Percentiles rank a stretch among this genome's conserved stretches.
phyloP scores from a whole-genome alignment of 92 coral and sea anemone species.

The Phymanthus crucifer region DNA sequence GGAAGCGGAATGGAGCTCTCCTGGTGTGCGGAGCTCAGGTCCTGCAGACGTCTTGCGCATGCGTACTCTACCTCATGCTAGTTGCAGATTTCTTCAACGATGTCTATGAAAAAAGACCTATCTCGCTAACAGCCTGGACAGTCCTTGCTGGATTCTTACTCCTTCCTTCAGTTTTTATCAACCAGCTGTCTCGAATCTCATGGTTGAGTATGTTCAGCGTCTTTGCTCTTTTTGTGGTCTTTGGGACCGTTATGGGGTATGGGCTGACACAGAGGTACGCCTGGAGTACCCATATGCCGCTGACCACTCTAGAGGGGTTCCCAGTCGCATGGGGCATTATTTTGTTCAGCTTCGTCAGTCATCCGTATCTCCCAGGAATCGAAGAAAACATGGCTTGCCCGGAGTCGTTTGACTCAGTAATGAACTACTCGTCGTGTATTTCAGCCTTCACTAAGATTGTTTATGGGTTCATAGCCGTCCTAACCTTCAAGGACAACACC shows the following conservation, averaged over 20 bases:
- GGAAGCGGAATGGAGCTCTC: slow-evolving; percentile 78
- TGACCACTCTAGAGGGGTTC: slow-evolving; percentile 83
- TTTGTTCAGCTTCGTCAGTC: slow-evolving; percentile 93
- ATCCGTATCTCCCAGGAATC: slow-evolving; percentile 88
- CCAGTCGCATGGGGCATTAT: slow-evolving; percentile 98
- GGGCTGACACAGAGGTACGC: slow-evolving; percentile 80
- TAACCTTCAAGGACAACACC: slow-evolving; percentile 81
- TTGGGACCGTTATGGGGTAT: slow-evolving; percentile 79
- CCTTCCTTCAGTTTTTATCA: slow-evolving; percentile 87
- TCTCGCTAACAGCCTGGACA: slow-evolving; percentile 80
- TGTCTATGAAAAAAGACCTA: slow-evolving; percentile 71
- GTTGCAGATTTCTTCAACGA: slow-evolving; percentile 98
- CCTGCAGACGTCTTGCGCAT: slow-evolving; percentile 96
- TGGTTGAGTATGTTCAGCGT: slow-evolving; percentile 99
- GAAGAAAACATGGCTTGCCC: slow-evolving; percentile 93
- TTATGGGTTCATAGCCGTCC: slow-evolving; percentile 84
- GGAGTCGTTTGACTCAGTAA: slow-evolving; percentile 77
- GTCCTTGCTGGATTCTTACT: slow-evolving; percentile 84
- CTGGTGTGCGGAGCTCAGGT: slow-evolving; percentile 85
- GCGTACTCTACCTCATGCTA: slow-evolving; percentile 92
- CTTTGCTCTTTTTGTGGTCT: slow-evolving; percentile 86
- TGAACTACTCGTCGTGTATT: slow-evolving; percentile 84
- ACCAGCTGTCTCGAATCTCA: slow-evolving; percentile 88
- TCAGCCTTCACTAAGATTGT: slow-evolving; percentile 76
- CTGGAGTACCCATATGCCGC: slow-evolving; percentile 88